A percentile compares a stretch with the other conserved stretches of the same genome.
Evolutionary conservation across 2,113 vertebrate species (phyloP).

Genomic region (Hiodon alosoides): DNA sequence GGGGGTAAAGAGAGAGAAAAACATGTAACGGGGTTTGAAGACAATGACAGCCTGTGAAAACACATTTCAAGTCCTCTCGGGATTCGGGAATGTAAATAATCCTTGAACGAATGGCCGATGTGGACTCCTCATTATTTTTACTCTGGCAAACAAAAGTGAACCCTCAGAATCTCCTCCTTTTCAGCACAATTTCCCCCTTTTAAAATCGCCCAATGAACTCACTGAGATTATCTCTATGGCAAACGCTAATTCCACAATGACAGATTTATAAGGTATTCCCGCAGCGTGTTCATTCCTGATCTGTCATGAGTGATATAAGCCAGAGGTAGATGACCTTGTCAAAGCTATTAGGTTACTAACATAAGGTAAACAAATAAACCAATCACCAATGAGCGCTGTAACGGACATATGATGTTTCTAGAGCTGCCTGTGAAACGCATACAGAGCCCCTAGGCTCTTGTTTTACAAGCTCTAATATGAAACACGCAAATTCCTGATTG

Average conservation of each 20-base stretch:
- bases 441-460: conserved; percentile 36
- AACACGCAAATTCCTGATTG: conserved; percentile 59
- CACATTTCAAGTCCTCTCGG: background rate
- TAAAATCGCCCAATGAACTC: too few relatives aligned
- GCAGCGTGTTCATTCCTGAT: conserved; percentile 11
- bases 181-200: background rate
- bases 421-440: conserved; percentile 31
- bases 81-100: too few relatives aligned
- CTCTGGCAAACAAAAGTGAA: too few relatives aligned
- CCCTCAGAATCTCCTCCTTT: too few relatives aligned
- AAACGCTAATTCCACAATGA: conserved; percentile 11
- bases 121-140: too few relatives aligned
- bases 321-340: conserved; percentile 11
- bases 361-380: conserved; percentile 24
- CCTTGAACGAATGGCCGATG: too few relatives aligned
- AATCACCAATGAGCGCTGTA: conserved; percentile 25
- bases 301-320: conserved; percentile 21
- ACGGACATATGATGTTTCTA: conserved; percentile 25
- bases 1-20: conserved; percentile 39
- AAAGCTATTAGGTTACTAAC: conserved; percentile 34
- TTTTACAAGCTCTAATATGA: conserved; percentile 59
- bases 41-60: background rate
- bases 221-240: too few relatives aligned
- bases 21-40: background rate
- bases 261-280: conserved; percentile 25